phyloP scores from a whole-genome alignment of 2,888 invertebrate genomes.

The Leptinotarsa peninsularis region DNA sequence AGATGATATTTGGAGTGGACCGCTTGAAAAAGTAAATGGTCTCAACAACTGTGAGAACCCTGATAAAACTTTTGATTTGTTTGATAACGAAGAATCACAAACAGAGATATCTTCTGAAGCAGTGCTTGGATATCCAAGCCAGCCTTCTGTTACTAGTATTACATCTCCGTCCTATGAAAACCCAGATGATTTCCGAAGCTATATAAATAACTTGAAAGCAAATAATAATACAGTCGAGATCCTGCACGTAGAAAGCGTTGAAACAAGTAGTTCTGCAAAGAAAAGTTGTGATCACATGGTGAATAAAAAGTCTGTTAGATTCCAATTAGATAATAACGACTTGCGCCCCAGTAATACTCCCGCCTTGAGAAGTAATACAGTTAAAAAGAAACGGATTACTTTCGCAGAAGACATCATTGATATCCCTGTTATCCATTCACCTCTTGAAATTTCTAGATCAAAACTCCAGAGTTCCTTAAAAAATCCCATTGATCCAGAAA shows the following conservation, averaged over 20 bases:
- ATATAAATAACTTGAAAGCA: constrained; percentile 28
- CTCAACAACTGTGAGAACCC: constrained; percentile 29
- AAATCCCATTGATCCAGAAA: constrained; percentile 17
- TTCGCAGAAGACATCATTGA: constrained; percentile 29
- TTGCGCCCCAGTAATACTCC: no score
- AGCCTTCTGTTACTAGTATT: constrained; percentile 27
- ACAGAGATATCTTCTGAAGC: background rate
- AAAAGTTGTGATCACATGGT: background rate
- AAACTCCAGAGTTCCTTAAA: constrained; percentile 32
- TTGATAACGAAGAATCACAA: constrained; percentile 29
- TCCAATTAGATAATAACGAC: no score
- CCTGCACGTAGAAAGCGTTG: no score
- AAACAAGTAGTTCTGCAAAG: background rate
- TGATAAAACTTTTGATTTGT: constrained; percentile 45
- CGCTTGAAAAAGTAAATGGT: constrained; percentile 39
- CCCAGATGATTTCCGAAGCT: constrained; percentile 44
- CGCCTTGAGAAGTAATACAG: background rate
- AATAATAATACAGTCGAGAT: no score
- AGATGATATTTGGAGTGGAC: constrained; percentile 44
- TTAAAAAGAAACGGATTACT: constrained; percentile 31
- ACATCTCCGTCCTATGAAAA: constrained; percentile 46
- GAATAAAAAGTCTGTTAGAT: background rate
- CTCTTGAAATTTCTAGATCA: background rate
- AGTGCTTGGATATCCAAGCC: background rate
- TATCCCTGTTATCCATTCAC: background rate